A percentile compares a stretch with the other conserved stretches of the same genome.
Evolutionary conservation across 2,113 vertebrate genomes (phyloP).

Genomic region (Leucopternis melanops): DNA sequence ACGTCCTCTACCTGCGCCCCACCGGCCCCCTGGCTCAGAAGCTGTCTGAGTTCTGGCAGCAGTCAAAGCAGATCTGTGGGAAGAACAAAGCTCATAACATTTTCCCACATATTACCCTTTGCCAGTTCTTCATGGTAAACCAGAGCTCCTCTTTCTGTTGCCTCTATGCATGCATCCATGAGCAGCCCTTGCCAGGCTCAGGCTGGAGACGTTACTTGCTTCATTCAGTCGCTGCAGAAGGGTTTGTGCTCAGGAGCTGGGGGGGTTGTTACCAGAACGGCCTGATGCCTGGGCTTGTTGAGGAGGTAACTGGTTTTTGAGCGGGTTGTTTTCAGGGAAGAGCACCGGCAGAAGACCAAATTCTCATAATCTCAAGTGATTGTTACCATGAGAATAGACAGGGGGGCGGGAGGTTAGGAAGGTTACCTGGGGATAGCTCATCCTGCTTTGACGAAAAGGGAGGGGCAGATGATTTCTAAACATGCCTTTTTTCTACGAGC

Average conservation of each 20-base stretch:
- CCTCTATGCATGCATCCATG: not conserved
- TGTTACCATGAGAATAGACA: fast-evolving
- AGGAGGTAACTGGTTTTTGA: not conserved
- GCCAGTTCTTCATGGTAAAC: slow-evolving; percentile 98
- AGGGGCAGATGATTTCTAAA: not conserved
- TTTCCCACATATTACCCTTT: slow-evolving; percentile 97
- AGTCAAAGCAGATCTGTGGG: slow-evolving; percentile 90
- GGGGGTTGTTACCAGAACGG: not conserved
- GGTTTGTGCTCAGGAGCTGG: not conserved
- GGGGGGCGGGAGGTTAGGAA: not conserved
- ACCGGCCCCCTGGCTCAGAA: slow-evolving; percentile 91
- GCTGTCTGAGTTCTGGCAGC: slow-evolving; percentile 94
- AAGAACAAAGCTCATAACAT: slow-evolving; percentile 99
- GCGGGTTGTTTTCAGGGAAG: not conserved
- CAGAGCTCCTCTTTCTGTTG: not conserved
- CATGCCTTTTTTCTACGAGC: not conserved
- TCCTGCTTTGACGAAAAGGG: not conserved
- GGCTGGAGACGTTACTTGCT: fast-evolving
- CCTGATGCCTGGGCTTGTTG: not conserved
- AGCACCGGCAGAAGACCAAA: not conserved
- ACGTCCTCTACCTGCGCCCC: slow-evolving; percentile 94
- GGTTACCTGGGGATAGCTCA: not conserved
- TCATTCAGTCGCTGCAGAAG: not conserved
- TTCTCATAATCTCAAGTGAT: not conserved
- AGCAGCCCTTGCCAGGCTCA: not conserved